Percentiles rank a stretch among this genome's conserved stretches.
Evolutionary conservation across 2,797 vertebrate species (phyloP).

Genomic region (Chelon auratus): DNA sequence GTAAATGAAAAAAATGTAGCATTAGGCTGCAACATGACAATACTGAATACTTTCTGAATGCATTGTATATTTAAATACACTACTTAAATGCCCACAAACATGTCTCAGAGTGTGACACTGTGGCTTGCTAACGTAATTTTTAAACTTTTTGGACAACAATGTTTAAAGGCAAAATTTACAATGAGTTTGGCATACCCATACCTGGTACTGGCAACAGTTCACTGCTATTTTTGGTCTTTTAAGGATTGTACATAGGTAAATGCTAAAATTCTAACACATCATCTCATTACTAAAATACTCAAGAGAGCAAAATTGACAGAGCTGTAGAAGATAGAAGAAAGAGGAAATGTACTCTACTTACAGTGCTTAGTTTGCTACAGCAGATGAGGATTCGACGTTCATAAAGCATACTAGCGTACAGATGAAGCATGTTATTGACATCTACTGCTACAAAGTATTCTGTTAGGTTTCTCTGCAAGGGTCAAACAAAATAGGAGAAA

Average conservation of each 20-base stretch:
- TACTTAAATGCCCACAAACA: no score
- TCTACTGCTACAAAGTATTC: conserved; percentile 99
- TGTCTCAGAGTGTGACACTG: no score
- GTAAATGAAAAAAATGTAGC: no score
- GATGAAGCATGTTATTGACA: conserved; percentile 98
- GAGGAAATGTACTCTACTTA: conserved; percentile 81
- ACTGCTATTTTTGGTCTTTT: no score
- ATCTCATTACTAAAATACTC: not conserved
- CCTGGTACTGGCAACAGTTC: not conserved
- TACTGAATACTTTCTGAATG: no score
- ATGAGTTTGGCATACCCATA: no score
- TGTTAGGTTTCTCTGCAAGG: conserved; percentile 94
- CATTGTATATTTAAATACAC: no score
- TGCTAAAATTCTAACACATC: not conserved
- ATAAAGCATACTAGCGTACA: conserved; percentile 98
- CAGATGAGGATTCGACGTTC: conserved; percentile 96
- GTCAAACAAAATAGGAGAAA: conserved; percentile 61
- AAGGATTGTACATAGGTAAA: not conserved
- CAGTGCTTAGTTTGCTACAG: conserved; percentile 98
- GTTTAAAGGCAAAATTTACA: no score
- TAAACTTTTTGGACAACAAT: no score
- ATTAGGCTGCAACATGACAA: no score
- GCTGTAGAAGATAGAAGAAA: conserved; percentile 2
- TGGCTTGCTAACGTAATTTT: no score
- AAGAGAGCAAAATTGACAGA: not conserved